Evolutionary conservation across 2,797 vertebrate genomes (phyloP).

Genomic region (Parauchenoglanis punctatus): DNA sequence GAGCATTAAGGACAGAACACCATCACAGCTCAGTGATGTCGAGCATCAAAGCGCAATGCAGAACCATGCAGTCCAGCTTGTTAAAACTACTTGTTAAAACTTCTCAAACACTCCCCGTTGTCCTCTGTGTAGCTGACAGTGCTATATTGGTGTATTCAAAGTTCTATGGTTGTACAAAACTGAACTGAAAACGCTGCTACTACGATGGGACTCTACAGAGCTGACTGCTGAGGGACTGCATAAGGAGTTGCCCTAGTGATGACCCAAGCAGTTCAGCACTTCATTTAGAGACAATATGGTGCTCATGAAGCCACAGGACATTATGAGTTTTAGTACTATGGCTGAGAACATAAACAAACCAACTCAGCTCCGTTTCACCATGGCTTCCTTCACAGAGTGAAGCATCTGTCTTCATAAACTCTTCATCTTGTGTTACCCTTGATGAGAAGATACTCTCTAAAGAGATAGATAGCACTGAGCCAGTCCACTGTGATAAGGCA

Average conservation of each 20-base stretch:
- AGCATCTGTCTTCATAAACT: conserved; percentile 55
- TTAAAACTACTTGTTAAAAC: conserved; percentile 33
- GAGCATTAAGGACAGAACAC: conserved; percentile 40
- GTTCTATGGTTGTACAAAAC: conserved; percentile 24
- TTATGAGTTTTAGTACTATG: conserved; percentile 35
- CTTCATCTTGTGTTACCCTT: conserved; percentile 57
- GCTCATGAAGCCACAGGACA: conserved; percentile 24
- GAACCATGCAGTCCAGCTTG: conserved; percentile 32
- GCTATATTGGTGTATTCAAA: conserved; percentile 30
- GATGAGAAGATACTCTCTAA: conserved; percentile 55
- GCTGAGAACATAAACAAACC: conserved; percentile 56
- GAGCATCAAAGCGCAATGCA: conserved; percentile 34
- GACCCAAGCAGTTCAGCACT: conserved; percentile 32
- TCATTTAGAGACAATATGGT: conserved; percentile 25
- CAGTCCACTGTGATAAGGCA: conserved; percentile 56
- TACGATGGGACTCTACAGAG: background rate
- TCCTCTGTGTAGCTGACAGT: conserved; percentile 17
- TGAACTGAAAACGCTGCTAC: conserved; percentile 6
- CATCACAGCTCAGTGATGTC: conserved; percentile 12
- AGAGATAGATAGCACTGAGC: conserved; percentile 57
- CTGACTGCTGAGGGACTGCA: conserved; percentile 6
- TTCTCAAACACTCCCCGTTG: conserved; percentile 29
- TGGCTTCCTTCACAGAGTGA: conserved; percentile 40
- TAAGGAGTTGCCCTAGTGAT: conserved; percentile 27
- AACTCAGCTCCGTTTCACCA: conserved; percentile 13